These are phyloP conservation scores for Pachyuromys duprasi DNA, from an alignment of 2,797 vertebrate species.

Conservation along the genomic window DNA sequence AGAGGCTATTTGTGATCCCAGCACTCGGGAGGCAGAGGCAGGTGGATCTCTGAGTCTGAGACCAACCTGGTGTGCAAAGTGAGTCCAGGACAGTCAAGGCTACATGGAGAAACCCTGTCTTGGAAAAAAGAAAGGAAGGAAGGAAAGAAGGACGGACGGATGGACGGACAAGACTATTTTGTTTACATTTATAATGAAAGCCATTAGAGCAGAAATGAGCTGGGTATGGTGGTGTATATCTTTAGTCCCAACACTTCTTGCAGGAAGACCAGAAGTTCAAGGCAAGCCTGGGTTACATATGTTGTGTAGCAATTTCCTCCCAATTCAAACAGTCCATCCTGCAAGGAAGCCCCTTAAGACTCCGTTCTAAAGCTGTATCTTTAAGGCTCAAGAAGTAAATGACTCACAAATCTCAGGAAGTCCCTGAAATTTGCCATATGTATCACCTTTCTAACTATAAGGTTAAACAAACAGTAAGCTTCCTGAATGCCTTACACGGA, in stretches of 20 bases:
- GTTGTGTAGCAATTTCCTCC: not conserved
- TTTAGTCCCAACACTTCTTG: not conserved
- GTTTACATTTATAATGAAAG: conserved; percentile 14
- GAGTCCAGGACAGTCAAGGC: no score
- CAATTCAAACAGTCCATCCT: not conserved
- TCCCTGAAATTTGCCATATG: not conserved
- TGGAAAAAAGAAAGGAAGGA: no score
- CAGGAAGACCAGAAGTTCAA: not conserved
- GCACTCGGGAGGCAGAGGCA: no score
- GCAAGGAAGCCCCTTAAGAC: not conserved
- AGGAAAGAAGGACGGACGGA: no score
- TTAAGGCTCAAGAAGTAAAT: not conserved
- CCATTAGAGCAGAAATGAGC: not conserved
- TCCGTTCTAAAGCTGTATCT: not conserved
- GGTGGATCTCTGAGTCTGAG: no score
- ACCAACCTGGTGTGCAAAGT: no score
- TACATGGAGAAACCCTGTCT: no score
- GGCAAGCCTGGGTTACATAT: not conserved
- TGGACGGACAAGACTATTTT: conserved; percentile 38
- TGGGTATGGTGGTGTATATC: not conserved
- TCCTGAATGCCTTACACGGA: not conserved
- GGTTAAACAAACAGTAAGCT: not conserved
- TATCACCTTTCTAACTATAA: not conserved
- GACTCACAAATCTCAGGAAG: not conserved
- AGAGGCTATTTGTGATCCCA: conserved; percentile 7